Conservation (phyloP, 2,113 vertebrate species). For the Procapra przewalskii region DNA sequence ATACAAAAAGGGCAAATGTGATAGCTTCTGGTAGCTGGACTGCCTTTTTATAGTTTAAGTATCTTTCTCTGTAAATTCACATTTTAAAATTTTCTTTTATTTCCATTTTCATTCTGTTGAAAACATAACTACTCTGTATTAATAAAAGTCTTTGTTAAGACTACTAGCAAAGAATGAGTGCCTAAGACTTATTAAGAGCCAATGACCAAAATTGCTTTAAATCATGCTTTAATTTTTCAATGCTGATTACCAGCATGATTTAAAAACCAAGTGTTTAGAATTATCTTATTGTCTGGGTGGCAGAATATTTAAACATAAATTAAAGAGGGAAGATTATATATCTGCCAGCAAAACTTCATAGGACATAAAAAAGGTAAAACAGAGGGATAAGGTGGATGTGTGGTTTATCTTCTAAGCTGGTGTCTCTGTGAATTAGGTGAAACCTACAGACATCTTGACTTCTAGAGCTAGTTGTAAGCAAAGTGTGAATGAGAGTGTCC, state of each 20-base stretch:
- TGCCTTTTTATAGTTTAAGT: neutral
- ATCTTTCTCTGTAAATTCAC: neutral
- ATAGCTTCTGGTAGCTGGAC: neutral
- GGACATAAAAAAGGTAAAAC: neutral
- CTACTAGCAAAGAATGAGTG: neutral
- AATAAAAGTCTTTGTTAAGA: neutral
- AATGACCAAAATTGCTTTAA: neutral
- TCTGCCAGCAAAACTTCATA: neutral
- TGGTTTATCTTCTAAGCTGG: neutral
- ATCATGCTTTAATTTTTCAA: neutral
- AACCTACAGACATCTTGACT: neutral
- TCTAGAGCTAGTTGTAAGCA: neutral
- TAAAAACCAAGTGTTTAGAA: neutral
- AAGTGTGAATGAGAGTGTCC: neutral
- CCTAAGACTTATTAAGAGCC: neutral
- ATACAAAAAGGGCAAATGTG: neutral
- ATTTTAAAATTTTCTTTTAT: neutral
- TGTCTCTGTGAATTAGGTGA: neutral
- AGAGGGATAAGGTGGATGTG: neutral
- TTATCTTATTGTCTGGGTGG: neutral
- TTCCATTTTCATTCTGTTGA: slow-evolving; percentile 11
- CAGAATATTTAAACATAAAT: neutral
- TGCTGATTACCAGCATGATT: neutral
- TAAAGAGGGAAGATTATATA: neutral
- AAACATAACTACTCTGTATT: neutral